phyloP scores from a whole-genome alignment of 2,888 invertebrate genomes.

The Chrysodeixis includens region DNA sequence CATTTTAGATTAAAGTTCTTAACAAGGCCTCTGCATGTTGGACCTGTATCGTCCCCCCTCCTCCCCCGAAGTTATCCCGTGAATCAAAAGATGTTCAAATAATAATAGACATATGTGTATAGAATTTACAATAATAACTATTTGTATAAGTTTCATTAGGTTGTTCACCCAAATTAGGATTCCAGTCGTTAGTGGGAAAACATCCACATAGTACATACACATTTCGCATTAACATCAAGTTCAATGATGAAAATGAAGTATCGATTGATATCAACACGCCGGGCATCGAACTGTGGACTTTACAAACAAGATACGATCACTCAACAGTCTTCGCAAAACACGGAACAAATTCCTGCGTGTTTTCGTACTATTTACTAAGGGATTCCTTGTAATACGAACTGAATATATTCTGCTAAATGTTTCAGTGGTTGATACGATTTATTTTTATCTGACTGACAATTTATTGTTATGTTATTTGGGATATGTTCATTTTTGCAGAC shows the following conservation, averaged over 20 bases:
- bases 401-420: neutral
- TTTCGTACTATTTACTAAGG: slow-evolving; percentile 22
- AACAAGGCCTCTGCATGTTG: too few relatives aligned
- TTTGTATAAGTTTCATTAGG: too few relatives aligned
- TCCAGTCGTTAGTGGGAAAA: neutral
- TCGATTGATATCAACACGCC: slow-evolving; percentile 49
- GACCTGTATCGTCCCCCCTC: too few relatives aligned
- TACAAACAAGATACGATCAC: slow-evolving; percentile 35
- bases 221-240: slow-evolving; percentile 25
- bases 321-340: slow-evolving; percentile 37
- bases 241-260: slow-evolving; percentile 34
- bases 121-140: too few relatives aligned
- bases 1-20: too few relatives aligned
- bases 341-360: slow-evolving; percentile 36
- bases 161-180: neutral
- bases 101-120: too few relatives aligned
- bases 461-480: too few relatives aligned
- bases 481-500: too few relatives aligned
- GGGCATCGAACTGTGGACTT: slow-evolving; percentile 23
- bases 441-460: too few relatives aligned
- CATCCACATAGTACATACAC: neutral
- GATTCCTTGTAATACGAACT: neutral
- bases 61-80: too few relatives aligned
- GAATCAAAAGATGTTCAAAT: too few relatives aligned
- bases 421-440: too few relatives aligned